A percentile compares a stretch with the other conserved stretches of the same genome.
Evolutionary conservation across 2,888 invertebrate genomes (phyloP).

Genomic region (Microplitis manilae): DNA sequence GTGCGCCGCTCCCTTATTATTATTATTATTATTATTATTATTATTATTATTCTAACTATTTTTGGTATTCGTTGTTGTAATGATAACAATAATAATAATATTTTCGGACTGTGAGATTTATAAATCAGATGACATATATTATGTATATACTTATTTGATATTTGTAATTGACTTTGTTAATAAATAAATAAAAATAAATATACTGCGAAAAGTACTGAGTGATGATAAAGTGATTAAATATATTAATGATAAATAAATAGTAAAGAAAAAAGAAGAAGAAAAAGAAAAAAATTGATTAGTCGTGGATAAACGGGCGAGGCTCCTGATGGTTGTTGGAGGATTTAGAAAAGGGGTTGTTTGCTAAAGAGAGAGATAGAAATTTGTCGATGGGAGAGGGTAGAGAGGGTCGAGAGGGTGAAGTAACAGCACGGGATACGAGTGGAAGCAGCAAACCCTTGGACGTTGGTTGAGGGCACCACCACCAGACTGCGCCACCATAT

Average conservation of each 20-base stretch:
- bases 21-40: background rate
- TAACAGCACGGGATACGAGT: slow-evolving; percentile 24
- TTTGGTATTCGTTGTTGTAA: too few relatives aligned
- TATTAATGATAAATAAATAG: background rate
- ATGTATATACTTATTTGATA: too few relatives aligned
- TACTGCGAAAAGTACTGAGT: too few relatives aligned
- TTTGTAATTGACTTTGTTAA: too few relatives aligned
- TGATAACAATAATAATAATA: too few relatives aligned
- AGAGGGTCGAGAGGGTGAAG: slow-evolving; percentile 42
- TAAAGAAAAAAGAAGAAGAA: slow-evolving; percentile 9
- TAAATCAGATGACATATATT: too few relatives aligned
- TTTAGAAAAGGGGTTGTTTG: slow-evolving; percentile 43
- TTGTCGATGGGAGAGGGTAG: slow-evolving; percentile 28
- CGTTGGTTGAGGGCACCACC: slow-evolving; percentile 53
- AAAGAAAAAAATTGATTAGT: slow-evolving; percentile 52
- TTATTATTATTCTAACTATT: too few relatives aligned
- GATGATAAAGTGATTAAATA: background rate
- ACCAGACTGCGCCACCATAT: slow-evolving; percentile 54
- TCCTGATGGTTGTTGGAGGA: slow-evolving; percentile 45
- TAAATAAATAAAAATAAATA: too few relatives aligned
- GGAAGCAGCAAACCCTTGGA: slow-evolving; percentile 16
- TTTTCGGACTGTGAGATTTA: too few relatives aligned
- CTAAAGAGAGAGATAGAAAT: slow-evolving; percentile 18
- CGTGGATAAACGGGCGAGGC: slow-evolving; percentile 59
- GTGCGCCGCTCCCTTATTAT: slow-evolving; percentile 49